Evolutionary conservation across 2,888 invertebrate species (phyloP), one percentile per base, ranked within the genome.

Genomic region (Xestobium rufovillosum): DNA sequence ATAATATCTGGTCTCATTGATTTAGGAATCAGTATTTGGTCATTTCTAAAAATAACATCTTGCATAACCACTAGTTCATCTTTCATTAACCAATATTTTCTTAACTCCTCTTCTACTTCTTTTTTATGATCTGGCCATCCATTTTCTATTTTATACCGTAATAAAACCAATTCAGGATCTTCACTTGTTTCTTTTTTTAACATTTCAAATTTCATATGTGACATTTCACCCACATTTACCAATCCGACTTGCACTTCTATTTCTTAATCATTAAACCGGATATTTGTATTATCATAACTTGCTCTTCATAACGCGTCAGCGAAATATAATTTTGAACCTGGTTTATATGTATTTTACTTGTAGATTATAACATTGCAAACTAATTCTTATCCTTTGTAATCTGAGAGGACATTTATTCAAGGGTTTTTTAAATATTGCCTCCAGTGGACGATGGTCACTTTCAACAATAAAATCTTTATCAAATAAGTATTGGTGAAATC

Each of bases 391-490:
- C n/a, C n/a, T n/a, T n/a, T n/a, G n/a, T n/a, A n/a, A n/a, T n/a
- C n/a, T n/a, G n/a, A 45, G 42, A 10, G 49, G 45, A 31, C 40
- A 35, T 26, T 41, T 34, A 39, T 47, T 41, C 32, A 51, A 30
- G 6, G 43, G 36, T 43, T 49, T 50, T 32, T 50, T 44, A 16
- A 48, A 41, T 12, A 48, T 42, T 9, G 19, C 15, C 4, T 47
- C 35, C 9, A 48, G 19, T 8, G 57, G 55, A 27, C 47, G 47
- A 30, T 57, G 57, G 41, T 58, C 52, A 9, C 48, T 55, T 41
- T 55, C 50, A 14, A 56, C 45, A 11, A 12, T 38, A n/a, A 53
- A 38, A 28, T 31, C 31, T 46, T 31, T 40, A 4, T 49, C 51
- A 39, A 34, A 52, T 14, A 14, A 55, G 46, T 8, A n/a, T n/a